phyloP scores from a whole-genome alignment of 1,140 invertebrate genomes.

The Idris sp. region DNA sequence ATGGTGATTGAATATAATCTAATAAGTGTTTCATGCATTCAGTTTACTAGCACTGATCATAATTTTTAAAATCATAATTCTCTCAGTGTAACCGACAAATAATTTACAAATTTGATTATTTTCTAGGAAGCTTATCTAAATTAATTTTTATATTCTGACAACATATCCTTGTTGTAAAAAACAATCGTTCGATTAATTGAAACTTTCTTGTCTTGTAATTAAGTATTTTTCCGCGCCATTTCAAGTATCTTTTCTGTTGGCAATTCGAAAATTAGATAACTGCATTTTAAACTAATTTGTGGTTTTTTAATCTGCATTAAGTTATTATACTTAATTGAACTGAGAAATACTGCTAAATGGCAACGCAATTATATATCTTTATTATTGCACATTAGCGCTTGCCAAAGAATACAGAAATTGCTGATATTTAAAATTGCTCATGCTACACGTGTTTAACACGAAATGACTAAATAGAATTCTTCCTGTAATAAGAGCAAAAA shows the following conservation, averaged over 20 bases:
- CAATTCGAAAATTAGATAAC: background rate
- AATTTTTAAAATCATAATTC: too few species aligned
- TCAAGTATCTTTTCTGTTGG: background rate
- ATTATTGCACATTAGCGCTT: constrained; percentile 44
- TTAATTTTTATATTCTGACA: constrained; percentile 6
- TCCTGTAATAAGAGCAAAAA: too few species aligned
- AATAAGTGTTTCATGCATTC: too few species aligned
- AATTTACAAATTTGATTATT: too few species aligned
- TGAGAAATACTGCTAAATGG: constrained; percentile 26
- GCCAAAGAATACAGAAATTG: constrained; percentile 23
- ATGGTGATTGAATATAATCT: too few species aligned
- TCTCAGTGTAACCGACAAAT: too few species aligned
- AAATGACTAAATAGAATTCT: too few species aligned
- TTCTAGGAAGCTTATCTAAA: constrained; percentile 21
- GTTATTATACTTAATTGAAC: constrained; percentile 25
- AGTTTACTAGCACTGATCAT: too few species aligned
- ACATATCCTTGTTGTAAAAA: constrained; percentile 4
- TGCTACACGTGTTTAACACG: too few species aligned
- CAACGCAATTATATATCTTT: constrained; percentile 15
- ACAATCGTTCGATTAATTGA: constrained; percentile 10
- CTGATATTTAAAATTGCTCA: constrained; percentile 20
- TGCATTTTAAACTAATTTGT: background rate
- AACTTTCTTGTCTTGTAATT: constrained; percentile 16
- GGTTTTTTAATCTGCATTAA: background rate
- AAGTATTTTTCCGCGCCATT: background rate